Conservation (phyloP, 2,113 vertebrate genomes). For the Notarius lentiginosus region DNA sequence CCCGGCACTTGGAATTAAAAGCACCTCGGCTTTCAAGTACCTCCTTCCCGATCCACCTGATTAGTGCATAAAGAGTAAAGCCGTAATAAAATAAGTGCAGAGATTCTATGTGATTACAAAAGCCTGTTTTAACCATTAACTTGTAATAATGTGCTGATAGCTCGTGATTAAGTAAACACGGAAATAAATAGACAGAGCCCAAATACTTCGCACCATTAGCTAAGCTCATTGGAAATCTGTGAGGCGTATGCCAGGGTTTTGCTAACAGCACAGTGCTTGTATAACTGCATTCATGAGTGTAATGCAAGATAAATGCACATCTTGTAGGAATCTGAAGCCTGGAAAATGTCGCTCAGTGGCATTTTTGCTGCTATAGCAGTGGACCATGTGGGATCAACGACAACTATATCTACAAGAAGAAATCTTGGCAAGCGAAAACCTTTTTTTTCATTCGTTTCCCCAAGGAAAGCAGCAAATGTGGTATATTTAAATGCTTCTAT, state of each 20-base stretch:
- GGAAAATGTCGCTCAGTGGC: not conserved
- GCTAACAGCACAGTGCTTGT: slow-evolving; percentile 20
- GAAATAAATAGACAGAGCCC: slow-evolving; percentile 45
- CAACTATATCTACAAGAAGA: slow-evolving; percentile 6
- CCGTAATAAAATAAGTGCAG: slow-evolving; percentile 43
- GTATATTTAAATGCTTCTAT: slow-evolving; percentile 28
- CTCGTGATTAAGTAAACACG: slow-evolving; percentile 53
- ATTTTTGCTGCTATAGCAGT: slow-evolving; percentile 21
- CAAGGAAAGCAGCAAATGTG: slow-evolving; percentile 27
- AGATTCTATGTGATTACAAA: slow-evolving; percentile 45
- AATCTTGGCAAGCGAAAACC: not conserved
- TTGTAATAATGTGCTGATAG: slow-evolving; percentile 49
- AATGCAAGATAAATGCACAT: slow-evolving; percentile 44
- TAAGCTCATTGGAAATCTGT: slow-evolving; percentile 52
- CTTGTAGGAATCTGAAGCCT: slow-evolving; percentile 24
- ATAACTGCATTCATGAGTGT: slow-evolving; percentile 38
- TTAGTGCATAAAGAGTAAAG: slow-evolving; percentile 45
- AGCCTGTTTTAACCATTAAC: slow-evolving; percentile 50
- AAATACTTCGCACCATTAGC: slow-evolving; percentile 46
- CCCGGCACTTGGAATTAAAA: slow-evolving; percentile 21
- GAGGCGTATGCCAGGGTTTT: slow-evolving; percentile 36
- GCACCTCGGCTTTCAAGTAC: slow-evolving; percentile 38
- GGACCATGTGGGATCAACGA: slow-evolving; percentile 1
- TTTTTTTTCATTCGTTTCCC: not conserved
- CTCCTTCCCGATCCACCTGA: slow-evolving; percentile 35